Base-by-base conservation (phyloP, 2,113 vertebrate genomes). In the Corydoras maculifer region DNA sequence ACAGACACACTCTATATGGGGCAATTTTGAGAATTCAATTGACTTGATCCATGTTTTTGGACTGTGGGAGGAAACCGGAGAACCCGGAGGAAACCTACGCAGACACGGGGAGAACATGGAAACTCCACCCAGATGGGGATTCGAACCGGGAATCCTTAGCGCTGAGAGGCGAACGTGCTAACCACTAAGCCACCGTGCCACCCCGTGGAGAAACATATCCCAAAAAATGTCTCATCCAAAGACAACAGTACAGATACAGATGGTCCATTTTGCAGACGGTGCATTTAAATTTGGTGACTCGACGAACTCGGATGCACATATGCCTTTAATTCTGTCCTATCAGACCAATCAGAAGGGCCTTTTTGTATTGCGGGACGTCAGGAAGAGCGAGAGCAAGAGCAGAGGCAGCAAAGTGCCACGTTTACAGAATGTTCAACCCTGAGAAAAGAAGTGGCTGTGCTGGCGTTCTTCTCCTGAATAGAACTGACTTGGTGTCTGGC, bases 401-500 rank as follows among this genome's bases (percentile, higher is more conserved):
- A 35, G 58, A 69, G 49, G 70, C 5, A 58, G 48, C 48, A 59
- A 72, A 78, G 61, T 49, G 65, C 69, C 57, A 64, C 7, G 54
- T 51, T 53, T 15, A 72, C 61, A 72, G 60, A 74, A 69, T 0
- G 31, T 25, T 58, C 55, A 61, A 48, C 11, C 32, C 32, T 60
- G 12, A 65, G 61, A 62, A 50, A 53, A 35, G 63, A 71, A 72
- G 54, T 25, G 9, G 14, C 62, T 72, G 70, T 31, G 66, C 70
- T 65, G 68, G 68, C 61, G n/a, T 69, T 76, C 60, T 57, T 69
- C 58, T 8, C 3, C 58, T 59, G 57, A 67, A 32, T 69, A 69
- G 49, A 80, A 75, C 66, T 72, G 75, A 72, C 75, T 58, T 58
- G 72, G 58, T 68, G 59, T 29, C 53, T 75, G 61, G 32, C 67